Evolutionary conservation across 2,113 vertebrate genomes (phyloP).

Genomic region (Chloropsis hardwickii): DNA sequence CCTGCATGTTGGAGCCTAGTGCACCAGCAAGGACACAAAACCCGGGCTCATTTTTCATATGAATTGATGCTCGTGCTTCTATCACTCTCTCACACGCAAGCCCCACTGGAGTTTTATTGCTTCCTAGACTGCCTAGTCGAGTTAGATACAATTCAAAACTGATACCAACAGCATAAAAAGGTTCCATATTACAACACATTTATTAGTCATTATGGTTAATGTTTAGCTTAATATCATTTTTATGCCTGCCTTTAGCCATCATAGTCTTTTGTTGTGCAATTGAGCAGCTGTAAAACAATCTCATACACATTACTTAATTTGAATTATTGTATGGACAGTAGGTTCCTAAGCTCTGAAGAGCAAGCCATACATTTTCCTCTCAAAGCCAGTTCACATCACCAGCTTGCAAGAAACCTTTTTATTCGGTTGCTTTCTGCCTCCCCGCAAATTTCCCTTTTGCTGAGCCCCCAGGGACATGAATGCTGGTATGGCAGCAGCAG

Average conservation of each 20-base stretch:
- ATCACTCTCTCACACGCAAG: conserved; percentile 6
- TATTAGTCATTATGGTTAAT: conserved; percentile 65
- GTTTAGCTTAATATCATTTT: conserved; percentile 50
- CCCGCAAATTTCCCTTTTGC: neutral
- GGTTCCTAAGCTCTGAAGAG: neutral
- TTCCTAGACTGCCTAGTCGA: neutral
- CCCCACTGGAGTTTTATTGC: conserved; percentile 18
- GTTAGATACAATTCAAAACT: conserved; percentile 35
- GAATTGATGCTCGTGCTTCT: neutral
- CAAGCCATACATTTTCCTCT: neutral
- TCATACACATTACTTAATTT: conserved; percentile 29
- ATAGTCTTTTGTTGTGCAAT: conserved; percentile 42
- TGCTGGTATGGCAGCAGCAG: neutral
- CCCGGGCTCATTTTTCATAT: neutral
- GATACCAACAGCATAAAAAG: neutral
- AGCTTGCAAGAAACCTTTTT: neutral
- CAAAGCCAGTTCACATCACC: neutral
- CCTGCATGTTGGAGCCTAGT: neutral
- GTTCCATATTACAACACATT: conserved; percentile 34
- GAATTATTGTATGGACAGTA: neutral
- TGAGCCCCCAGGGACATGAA: neutral
- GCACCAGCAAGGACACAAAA: neutral
- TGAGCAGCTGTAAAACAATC: conserved; percentile 56
- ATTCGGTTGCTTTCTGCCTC: neutral
- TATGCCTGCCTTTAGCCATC: conserved; percentile 44